These are phyloP conservation scores for Camponotus pennsylvanicus DNA, from an alignment of 1,140 invertebrate species.

Conservation along the genomic window DNA sequence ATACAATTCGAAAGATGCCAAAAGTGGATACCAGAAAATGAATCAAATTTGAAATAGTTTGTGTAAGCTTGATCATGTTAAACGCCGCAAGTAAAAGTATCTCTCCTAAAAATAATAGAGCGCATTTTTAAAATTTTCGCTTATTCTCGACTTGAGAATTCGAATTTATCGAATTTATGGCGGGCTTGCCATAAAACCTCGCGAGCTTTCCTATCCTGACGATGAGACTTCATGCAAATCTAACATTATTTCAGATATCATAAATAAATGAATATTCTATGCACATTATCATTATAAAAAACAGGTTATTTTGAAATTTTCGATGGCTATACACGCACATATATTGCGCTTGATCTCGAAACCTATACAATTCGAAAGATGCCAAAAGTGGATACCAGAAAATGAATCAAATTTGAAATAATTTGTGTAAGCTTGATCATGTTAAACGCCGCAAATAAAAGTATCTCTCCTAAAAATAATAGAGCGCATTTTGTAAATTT, in stretches of 20 bases:
- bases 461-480: conserved; percentile 3
- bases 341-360: background rate
- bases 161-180: too few relatives aligned
- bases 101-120: background rate
- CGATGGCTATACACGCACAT: too few relatives aligned
- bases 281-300: background rate
- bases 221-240: background rate
- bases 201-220: background rate
- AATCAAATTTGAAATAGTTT: background rate
- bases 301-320: background rate
- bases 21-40: background rate
- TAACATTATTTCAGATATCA: background rate
- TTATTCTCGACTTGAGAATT: too few relatives aligned
- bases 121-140: too few relatives aligned
- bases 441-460: background rate
- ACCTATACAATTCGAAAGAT: background rate
- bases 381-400: background rate
- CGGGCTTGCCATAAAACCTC: too few relatives aligned
- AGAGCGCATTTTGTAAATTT: too few relatives aligned
- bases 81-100: background rate
- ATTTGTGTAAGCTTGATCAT: background rate
- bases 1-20: background rate
- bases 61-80: background rate
- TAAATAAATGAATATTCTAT: conserved; percentile 25
- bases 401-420: background rate